Evolutionary conservation across 2,113 vertebrate species (phyloP).

Genomic region (Anthoscopus minutus): DNA sequence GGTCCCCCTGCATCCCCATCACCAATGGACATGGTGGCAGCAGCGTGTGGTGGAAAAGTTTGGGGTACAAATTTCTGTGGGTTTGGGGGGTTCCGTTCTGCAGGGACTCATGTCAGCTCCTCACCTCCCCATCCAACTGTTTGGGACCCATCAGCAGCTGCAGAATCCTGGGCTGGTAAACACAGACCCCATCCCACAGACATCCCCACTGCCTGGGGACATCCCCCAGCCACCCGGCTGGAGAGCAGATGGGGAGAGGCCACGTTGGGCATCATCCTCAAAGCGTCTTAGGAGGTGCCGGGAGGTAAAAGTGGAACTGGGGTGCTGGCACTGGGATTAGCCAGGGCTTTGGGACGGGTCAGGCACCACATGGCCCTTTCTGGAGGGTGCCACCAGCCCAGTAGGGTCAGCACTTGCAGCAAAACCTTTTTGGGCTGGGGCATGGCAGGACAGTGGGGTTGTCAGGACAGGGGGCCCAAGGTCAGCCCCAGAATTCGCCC

Average conservation of each 20-base stretch:
- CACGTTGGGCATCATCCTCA: neutral
- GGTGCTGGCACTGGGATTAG: neutral
- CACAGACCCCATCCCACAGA: neutral
- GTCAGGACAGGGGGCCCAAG: accelerated
- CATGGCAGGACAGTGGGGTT: accelerated
- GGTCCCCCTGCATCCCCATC: accelerated
- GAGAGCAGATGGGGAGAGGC: conserved; percentile 35
- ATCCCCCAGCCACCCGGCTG: neutral
- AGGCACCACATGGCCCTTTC: accelerated
- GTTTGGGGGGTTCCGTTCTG: neutral
- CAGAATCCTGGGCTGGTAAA: neutral
- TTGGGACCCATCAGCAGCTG: neutral
- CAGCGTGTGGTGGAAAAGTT: accelerated
- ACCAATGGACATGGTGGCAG: accelerated
- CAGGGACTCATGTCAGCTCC: accelerated
- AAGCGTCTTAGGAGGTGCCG: conserved; percentile 25
- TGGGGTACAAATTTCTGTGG: neutral
- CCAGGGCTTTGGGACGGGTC: accelerated
- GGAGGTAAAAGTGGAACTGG: conserved; percentile 36
- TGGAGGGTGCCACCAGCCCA: neutral
- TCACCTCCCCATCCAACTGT: accelerated
- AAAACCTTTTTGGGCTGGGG: neutral
- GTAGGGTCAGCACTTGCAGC: neutral
- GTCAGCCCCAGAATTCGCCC: neutral
- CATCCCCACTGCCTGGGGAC: neutral